Conservation (phyloP, 2,113 vertebrate genomes). For the Neolamprologus ventralis region DNA sequence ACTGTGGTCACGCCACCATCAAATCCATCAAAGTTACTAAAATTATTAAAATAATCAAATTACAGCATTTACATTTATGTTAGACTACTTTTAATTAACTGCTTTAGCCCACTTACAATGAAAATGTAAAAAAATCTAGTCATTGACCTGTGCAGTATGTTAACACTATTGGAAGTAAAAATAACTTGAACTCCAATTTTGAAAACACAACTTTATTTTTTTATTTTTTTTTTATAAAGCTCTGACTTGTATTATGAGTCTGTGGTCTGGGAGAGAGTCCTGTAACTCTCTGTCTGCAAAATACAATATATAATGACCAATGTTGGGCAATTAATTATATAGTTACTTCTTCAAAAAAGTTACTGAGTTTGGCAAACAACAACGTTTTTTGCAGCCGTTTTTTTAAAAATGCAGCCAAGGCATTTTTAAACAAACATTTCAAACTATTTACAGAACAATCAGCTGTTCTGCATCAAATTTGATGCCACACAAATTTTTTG, state of each 20-base stretch:
- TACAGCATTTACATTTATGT: background rate
- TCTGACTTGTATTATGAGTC: background rate
- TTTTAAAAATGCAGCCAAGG: too few relatives aligned
- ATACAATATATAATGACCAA: background rate
- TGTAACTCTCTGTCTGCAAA: background rate
- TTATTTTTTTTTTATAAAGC: background rate
- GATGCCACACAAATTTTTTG: too few relatives aligned
- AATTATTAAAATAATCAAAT: background rate
- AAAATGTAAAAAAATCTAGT: background rate
- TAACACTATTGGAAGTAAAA: background rate
- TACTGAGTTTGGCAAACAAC: fast-evolving
- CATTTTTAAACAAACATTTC: too few relatives aligned
- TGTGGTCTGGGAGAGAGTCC: background rate
- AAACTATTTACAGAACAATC: too few relatives aligned
- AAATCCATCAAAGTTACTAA: background rate
- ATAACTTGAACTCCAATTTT: background rate
- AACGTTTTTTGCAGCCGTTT: too few relatives aligned
- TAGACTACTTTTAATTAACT: background rate
- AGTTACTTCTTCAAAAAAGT: background rate
- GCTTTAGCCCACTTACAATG: background rate
- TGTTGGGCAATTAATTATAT: background rate
- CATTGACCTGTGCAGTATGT: background rate
- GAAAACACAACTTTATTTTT: background rate
- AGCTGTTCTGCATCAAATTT: too few relatives aligned
- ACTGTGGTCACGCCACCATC: background rate